These are phyloP conservation scores for Drosophila falleni DNA, from an alignment of 2,888 invertebrate genomes.

Conservation along the genomic window DNA sequence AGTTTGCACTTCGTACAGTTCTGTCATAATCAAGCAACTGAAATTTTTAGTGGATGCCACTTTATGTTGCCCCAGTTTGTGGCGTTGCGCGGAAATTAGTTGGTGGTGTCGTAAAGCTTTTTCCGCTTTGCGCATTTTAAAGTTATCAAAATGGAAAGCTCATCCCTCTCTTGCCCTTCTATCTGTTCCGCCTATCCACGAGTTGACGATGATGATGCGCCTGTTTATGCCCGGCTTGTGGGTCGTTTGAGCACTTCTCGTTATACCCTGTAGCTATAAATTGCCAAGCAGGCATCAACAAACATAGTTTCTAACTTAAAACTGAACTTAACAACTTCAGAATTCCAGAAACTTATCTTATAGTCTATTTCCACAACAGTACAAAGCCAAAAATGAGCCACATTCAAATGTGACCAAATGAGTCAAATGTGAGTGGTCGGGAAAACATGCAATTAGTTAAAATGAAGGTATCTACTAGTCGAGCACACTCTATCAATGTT, in stretches of 20 bases:
- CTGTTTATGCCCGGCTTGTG: constrained; percentile 39
- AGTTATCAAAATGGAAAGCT: constrained; percentile 32
- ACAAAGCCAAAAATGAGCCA: no score
- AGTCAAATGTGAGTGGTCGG: no score
- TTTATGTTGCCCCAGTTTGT: constrained; percentile 52
- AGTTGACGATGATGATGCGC: constrained; percentile 27
- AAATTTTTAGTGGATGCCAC: constrained; percentile 50
- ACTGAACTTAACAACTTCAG: no score
- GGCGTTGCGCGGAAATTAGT: constrained; percentile 47
- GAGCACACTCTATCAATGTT: neutral
- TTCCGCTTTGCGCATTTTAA: constrained; percentile 47
- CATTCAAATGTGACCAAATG: no score
- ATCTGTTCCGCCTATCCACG: neutral
- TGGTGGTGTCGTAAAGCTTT: constrained; percentile 31
- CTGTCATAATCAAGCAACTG: constrained; percentile 37
- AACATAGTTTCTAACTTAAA: no score
- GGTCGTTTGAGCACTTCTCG: neutral
- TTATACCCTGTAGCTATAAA: constrained; percentile 25
- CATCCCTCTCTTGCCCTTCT: neutral
- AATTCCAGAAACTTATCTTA: neutral
- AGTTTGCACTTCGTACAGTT: constrained; percentile 27
- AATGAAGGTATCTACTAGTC: constrained; percentile 2
- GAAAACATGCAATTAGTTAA: no score
- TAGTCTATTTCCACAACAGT: no score
- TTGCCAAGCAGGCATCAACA: neutral